These are phyloP conservation scores for Rhingia campestris DNA, from an alignment of 2,888 invertebrate genomes.

Conservation along the genomic window DNA sequence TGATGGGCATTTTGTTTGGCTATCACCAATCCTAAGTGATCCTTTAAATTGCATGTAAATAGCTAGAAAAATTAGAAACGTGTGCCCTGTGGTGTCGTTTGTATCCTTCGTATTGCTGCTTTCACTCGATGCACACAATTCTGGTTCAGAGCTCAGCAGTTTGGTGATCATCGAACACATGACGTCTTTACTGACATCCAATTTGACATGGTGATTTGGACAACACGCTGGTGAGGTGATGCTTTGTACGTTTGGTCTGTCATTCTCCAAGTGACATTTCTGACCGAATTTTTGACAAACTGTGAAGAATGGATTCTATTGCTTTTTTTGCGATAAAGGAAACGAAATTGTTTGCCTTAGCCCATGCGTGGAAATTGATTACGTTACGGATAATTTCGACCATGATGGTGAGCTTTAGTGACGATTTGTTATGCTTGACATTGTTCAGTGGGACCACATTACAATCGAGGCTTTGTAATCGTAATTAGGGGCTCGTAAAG, in stretches of 20 bases:
- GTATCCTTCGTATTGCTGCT: slow-evolving; percentile 36
- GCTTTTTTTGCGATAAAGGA: not conserved
- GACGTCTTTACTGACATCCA: slow-evolving; percentile 57
- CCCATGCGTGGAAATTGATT: slow-evolving; percentile 64
- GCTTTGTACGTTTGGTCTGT: slow-evolving; percentile 14
- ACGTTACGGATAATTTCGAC: slow-evolving; percentile 35
- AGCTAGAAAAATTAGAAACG: slow-evolving; percentile 63
- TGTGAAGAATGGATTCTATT: slow-evolving; percentile 6
- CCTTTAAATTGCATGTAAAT: slow-evolving; percentile 71
- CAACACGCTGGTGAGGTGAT: slow-evolving; percentile 55
- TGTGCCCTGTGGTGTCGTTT: slow-evolving; percentile 72
- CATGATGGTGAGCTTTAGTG: slow-evolving; percentile 21
- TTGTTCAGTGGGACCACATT: slow-evolving; percentile 51
- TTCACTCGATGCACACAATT: slow-evolving; percentile 9
- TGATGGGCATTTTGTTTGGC: slow-evolving; percentile 69
- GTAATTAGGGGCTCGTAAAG: slow-evolving; percentile 33
- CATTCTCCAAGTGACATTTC: slow-evolving; percentile 37
- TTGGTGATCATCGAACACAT: slow-evolving; percentile 71
- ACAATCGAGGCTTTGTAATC: slow-evolving; percentile 46
- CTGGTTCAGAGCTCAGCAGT: slow-evolving; percentile 20
- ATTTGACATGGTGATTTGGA: slow-evolving; percentile 71
- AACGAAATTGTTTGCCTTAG: not conserved
- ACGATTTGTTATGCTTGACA: slow-evolving; percentile 32
- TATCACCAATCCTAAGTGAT: slow-evolving; percentile 67
- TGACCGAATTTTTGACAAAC: slow-evolving; percentile 36